Conservation (phyloP, 2,888 invertebrate genomes). For the Mythimna albipuncta region DNA sequence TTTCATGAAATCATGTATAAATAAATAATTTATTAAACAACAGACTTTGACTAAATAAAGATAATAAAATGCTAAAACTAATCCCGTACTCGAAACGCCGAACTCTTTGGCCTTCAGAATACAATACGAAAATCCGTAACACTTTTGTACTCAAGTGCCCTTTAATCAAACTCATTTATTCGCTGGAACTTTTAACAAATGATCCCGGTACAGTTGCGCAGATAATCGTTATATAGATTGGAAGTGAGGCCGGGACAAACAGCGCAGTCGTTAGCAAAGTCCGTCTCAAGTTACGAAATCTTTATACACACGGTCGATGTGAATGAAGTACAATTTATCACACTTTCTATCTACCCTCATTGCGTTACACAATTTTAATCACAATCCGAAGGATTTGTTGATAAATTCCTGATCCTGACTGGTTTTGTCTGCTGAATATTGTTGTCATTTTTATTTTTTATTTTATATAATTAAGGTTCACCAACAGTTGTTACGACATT, state of each 20-base stretch:
- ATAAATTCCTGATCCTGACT: too few relatives aligned
- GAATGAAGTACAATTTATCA: constrained; percentile 18
- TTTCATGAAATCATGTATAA: not conserved
- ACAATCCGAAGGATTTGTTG: too few relatives aligned
- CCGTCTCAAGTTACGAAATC: constrained; percentile 61
- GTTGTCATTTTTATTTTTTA: too few relatives aligned
- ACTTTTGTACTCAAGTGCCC: constrained; percentile 59
- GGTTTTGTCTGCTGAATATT: too few relatives aligned
- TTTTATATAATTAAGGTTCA: too few relatives aligned
- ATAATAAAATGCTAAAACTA: constrained; percentile 33
- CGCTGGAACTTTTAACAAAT: constrained; percentile 70
- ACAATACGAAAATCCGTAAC: constrained; percentile 51
- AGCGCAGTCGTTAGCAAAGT: constrained; percentile 68
- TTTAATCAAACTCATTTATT: constrained; percentile 69
- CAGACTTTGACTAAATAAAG: constrained; percentile 4
- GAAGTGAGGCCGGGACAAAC: constrained; percentile 68
- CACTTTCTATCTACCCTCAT: too few relatives aligned
- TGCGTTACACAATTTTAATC: too few relatives aligned
- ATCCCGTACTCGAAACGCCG: constrained; percentile 16
- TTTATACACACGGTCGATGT: constrained; percentile 48
- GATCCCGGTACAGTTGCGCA: constrained; percentile 66
- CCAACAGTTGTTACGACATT: too few relatives aligned
- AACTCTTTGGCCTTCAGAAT: constrained; percentile 35
- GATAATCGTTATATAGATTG: constrained; percentile 71
- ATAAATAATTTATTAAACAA: constrained; percentile 10